Conservation (phyloP, 2,888 invertebrate genomes). For the Perdita meconis region DNA sequence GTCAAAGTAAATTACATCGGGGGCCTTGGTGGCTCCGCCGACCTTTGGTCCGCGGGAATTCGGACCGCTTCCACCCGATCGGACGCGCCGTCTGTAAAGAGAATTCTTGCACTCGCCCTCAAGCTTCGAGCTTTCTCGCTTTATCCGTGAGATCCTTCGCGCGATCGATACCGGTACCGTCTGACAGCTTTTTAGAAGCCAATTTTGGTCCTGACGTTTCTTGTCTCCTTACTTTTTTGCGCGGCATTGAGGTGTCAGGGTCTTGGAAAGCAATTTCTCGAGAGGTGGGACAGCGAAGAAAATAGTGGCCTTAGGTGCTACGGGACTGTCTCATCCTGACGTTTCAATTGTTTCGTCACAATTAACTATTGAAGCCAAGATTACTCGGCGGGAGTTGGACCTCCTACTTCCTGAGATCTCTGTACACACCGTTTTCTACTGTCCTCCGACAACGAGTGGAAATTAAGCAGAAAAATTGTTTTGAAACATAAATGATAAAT, state of each 20-base stretch:
- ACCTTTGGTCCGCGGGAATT: slow-evolving; percentile 41
- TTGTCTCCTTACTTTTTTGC: not conserved
- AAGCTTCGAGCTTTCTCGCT: not conserved
- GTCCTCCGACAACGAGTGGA: no score
- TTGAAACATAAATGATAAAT: slow-evolving; percentile 28
- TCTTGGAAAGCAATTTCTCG: not conserved
- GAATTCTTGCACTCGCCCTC: slow-evolving; percentile 10
- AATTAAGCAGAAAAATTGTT: not conserved
- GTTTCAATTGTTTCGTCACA: no score
- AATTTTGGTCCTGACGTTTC: not conserved
- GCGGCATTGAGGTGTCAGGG: no score
- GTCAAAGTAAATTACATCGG: slow-evolving; percentile 62
- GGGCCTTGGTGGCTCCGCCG: slow-evolving; percentile 4
- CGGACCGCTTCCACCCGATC: slow-evolving; percentile 13
- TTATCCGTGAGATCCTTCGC: not conserved
- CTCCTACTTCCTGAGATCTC: no score
- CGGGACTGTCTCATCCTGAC: no score
- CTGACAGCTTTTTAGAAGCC: not conserved
- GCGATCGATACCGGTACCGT: not conserved
- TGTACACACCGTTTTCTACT: no score
- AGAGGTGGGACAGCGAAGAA: not conserved
- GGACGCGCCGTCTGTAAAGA: not conserved
- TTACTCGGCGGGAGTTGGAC: no score
- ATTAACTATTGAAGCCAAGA: no score
- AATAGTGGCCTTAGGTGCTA: no score